Evolutionary conservation across 35 echinoderm and acorn worm species (phyloP), one percentile per base, ranked within the genome.

Genomic region (Lytechinus pictus): DNA sequence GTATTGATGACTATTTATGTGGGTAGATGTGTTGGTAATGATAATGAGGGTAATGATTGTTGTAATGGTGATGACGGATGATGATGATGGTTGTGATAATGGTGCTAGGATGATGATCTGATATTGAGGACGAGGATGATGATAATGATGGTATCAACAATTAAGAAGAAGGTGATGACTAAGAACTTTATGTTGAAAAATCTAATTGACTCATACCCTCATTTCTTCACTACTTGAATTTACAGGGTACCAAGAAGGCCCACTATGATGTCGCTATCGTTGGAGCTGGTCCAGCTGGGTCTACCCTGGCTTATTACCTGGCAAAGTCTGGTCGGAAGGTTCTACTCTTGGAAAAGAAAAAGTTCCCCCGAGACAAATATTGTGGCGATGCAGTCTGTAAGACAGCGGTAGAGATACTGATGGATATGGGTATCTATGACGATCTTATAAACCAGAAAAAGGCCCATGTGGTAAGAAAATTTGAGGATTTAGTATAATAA

Each of bases 351-450:
- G 95, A 95, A 9, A 95, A 95, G 86, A 95, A 95, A 86, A 87
- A 86, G 54, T 95, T 95, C 54, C 95, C 95, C 3, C 7, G 95
- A 10, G 95, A 95, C 86, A 95, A 95, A 13, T 95, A 89, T 53
- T 95, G 95, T 54, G 95, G 95, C 10, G 95, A 95, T 89, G 95
- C 95, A 27, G 95, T 95, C 14, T 95, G 95, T 27, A 95, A 95
- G 95, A 95, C 95, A 19, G 95, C 79, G 0, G 87, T 95, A 2
- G 95, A 95, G 27, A 95, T 95, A 33, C 21, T 95, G 53, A 95
- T 95, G 33, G 95, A 95, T 28, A 95, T 95, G 95, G 95, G 95
- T 55, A 89, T 95, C 86, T 95, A 95, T 53, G 44, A 89, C 8
- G 72, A 95, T 27, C 95, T 95, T 28, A 95, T 95, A 6, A 89